Conservation (phyloP, 2,797 vertebrate genomes). For the Chrosomus eos region DNA sequence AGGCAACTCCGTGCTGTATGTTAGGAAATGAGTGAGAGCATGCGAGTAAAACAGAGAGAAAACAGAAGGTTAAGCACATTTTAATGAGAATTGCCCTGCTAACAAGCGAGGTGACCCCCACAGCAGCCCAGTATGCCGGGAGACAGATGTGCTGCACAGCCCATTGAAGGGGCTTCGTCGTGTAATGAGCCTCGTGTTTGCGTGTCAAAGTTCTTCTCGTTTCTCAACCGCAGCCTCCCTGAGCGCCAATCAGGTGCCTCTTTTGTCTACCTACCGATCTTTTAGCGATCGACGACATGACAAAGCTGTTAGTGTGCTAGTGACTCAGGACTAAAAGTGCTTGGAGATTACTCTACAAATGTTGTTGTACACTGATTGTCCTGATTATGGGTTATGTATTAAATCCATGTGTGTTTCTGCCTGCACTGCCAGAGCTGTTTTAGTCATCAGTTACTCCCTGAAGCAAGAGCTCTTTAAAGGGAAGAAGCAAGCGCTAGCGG, state of each 20-base stretch:
- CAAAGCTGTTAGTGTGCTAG: slow-evolving; percentile 8
- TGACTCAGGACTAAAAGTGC: slow-evolving; percentile 24
- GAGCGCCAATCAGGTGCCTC: slow-evolving; percentile 39
- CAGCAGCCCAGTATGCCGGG: slow-evolving; percentile 1
- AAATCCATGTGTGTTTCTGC: slow-evolving; percentile 54
- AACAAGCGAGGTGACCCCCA: slow-evolving; percentile 60
- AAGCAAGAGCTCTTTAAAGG: slow-evolving; percentile 45
- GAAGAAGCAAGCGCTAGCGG: slow-evolving; percentile 34
- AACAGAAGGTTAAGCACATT: slow-evolving; percentile 59
- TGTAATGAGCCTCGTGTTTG: slow-evolving; percentile 48
- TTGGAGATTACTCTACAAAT: slow-evolving; percentile 46
- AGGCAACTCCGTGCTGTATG: slow-evolving; percentile 34
- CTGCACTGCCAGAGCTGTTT: slow-evolving; percentile 40
- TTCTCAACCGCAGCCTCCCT: slow-evolving; percentile 42
- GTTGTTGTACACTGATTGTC: slow-evolving; percentile 58
- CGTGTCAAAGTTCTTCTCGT: slow-evolving; percentile 45
- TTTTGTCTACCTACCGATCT: slow-evolving; percentile 47
- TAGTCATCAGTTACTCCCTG: slow-evolving; percentile 47
- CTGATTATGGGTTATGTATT: slow-evolving; percentile 56
- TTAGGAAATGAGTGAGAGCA: slow-evolving; percentile 50
- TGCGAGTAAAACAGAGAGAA: slow-evolving; percentile 26
- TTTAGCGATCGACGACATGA: slow-evolving; percentile 43
- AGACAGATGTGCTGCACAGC: slow-evolving; percentile 29
- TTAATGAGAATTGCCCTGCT: slow-evolving; percentile 62
- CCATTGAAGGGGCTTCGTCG: slow-evolving; percentile 40